Conservation (phyloP, 1,140 invertebrate species). For the Cephus cinctus region DNA sequence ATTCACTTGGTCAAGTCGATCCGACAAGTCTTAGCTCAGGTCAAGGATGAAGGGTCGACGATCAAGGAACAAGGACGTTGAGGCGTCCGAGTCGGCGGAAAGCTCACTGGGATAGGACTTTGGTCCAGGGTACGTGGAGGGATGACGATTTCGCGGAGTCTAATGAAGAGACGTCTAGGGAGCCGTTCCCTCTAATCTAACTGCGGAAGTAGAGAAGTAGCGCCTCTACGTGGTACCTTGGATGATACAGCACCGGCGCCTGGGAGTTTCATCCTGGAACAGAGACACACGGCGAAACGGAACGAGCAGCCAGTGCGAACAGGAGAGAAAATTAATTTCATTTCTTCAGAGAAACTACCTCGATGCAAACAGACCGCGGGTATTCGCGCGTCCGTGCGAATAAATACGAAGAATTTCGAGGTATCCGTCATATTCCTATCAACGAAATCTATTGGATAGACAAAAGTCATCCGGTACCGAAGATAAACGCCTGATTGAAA, state of each 20-base stretch:
- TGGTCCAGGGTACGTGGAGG: not conserved
- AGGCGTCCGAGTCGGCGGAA: no score
- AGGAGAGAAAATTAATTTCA: slow-evolving; percentile 17
- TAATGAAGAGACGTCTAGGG: slow-evolving; percentile 46
- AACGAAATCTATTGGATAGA: no score
- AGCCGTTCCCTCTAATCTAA: slow-evolving; percentile 44
- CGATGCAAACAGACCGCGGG: not conserved
- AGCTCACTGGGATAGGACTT: no score
- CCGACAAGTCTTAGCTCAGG: no score
- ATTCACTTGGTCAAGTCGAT: no score
- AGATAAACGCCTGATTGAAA: no score
- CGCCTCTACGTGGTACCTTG: slow-evolving; percentile 6
- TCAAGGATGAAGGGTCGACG: no score
- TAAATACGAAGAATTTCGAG: not conserved
- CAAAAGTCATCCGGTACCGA: no score
- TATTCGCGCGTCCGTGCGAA: not conserved
- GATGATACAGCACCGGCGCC: slow-evolving; percentile 10
- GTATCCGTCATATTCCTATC: no score
- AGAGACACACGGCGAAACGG: slow-evolving; percentile 17
- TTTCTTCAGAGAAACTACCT: not conserved
- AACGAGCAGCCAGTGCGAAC: slow-evolving; percentile 6
- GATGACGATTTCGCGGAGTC: slow-evolving; percentile 30
- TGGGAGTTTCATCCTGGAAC: slow-evolving; percentile 6
- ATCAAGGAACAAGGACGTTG: no score
- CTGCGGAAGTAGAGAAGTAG: slow-evolving; percentile 18